Conservation (phyloP, 2,888 invertebrate species). For the Leucoptera coffeella region DNA sequence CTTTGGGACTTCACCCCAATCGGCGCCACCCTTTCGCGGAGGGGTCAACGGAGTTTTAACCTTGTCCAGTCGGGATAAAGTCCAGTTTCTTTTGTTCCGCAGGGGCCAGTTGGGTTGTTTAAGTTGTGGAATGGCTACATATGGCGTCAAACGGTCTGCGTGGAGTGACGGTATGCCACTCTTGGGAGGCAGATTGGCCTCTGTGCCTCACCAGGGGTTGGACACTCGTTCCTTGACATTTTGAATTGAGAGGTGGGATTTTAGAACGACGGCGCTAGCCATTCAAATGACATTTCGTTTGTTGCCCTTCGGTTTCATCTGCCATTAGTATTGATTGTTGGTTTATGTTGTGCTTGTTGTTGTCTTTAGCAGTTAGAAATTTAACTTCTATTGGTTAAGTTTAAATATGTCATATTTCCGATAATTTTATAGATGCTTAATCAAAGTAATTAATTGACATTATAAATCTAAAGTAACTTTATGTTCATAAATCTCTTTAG, state of each 20-base stretch:
- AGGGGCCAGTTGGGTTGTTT: constrained; percentile 17
- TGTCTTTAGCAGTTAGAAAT: too few species aligned
- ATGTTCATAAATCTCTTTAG: too few species aligned
- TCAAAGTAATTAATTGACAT: too few species aligned
- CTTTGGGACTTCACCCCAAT: constrained; percentile 45
- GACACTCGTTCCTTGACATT: neutral
- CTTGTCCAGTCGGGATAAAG: constrained; percentile 16
- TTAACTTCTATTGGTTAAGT: too few species aligned
- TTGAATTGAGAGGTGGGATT: neutral
- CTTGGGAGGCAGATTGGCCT: constrained; percentile 42
- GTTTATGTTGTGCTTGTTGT: too few species aligned
- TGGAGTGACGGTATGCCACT: constrained; percentile 44
- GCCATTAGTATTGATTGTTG: too few species aligned
- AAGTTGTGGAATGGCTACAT: constrained; percentile 19
- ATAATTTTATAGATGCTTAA: too few species aligned
- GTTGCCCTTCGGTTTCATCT: too few species aligned
- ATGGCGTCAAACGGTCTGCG: constrained; percentile 48
- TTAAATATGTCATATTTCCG: too few species aligned
- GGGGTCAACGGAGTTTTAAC: constrained; percentile 15
- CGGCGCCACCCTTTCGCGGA: constrained; percentile 11
- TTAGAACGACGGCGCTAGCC: neutral
- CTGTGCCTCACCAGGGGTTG: constrained; percentile 13
- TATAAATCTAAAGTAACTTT: too few species aligned
- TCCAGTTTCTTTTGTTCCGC: constrained; percentile 13
- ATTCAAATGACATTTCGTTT: too few species aligned